These are phyloP conservation scores for Thymelicus sylvestris DNA, from an alignment of 2,888 invertebrate species.

Conservation along the genomic window DNA sequence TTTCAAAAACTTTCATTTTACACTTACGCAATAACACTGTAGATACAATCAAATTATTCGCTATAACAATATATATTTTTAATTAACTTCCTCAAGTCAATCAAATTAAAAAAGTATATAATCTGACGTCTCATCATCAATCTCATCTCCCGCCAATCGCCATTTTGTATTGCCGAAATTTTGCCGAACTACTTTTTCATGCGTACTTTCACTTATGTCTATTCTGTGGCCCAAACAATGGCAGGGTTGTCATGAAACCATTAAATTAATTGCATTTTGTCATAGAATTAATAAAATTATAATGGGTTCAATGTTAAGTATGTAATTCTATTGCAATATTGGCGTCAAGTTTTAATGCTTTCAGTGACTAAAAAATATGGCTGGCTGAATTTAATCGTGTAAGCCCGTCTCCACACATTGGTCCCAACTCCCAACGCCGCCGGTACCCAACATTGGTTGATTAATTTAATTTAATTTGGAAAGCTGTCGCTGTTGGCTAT, in stretches of 20 bases:
- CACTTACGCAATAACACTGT: not conserved
- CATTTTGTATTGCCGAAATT: slow-evolving; percentile 38
- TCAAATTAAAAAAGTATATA: slow-evolving; percentile 7
- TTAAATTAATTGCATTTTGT: not conserved
- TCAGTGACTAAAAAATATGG: too few species aligned
- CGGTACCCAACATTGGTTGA: too few species aligned
- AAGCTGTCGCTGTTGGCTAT: too few species aligned
- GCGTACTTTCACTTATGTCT: slow-evolving; percentile 28
- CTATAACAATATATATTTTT: not conserved
- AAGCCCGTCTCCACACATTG: too few species aligned
- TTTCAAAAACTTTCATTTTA: not conserved
- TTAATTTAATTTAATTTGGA: too few species aligned
- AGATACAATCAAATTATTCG: not conserved
- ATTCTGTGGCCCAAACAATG: not conserved
- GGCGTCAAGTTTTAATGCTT: not conserved
- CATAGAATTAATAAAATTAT: not conserved
- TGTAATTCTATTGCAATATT: not conserved
- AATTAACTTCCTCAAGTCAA: slow-evolving; percentile 8
- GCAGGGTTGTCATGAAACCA: slow-evolving; percentile 30
- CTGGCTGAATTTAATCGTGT: too few species aligned
- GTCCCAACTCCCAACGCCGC: too few species aligned
- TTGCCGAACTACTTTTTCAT: slow-evolving; percentile 43
- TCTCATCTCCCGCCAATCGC: slow-evolving; percentile 37
- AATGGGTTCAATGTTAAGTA: too few species aligned
- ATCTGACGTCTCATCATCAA: slow-evolving; percentile 19